A percentile compares a stretch with the other conserved stretches of the same genome.
These are phyloP conservation scores for Chironomus striatipennis DNA, from an alignment of 1,140 invertebrate species.

Conservation along the genomic window DNA sequence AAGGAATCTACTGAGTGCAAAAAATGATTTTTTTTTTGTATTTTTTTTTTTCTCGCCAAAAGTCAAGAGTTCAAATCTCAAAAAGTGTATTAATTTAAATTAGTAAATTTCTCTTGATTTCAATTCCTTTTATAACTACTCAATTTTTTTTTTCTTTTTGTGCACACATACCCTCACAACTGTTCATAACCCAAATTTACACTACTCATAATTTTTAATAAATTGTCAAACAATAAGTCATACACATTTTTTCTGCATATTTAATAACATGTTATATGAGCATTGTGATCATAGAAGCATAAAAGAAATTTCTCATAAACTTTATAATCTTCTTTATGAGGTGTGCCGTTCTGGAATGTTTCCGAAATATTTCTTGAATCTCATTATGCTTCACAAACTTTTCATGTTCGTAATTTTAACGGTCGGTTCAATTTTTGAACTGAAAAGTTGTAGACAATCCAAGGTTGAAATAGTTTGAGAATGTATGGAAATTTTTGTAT, in stretches of 20 bases:
- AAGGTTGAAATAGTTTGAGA: not conserved
- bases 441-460: not conserved
- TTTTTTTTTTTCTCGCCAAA: too few relatives aligned
- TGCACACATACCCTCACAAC: too few relatives aligned
- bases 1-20: too few relatives aligned
- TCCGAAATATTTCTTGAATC: not conserved
- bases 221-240: too few relatives aligned
- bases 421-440: not conserved
- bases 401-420: not conserved
- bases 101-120: too few relatives aligned
- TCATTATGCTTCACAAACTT: not conserved
- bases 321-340: too few relatives aligned
- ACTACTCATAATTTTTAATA: not conserved
- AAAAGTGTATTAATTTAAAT: too few relatives aligned
- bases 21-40: too few relatives aligned
- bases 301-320: not conserved
- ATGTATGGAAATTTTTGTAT: not conserved
- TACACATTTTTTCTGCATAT: not conserved
- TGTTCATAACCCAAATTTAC: not conserved
- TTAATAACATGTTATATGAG: not conserved
- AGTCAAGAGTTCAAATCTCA: too few relatives aligned
- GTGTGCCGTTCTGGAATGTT: too few relatives aligned
- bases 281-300: slow-evolving; percentile 13
- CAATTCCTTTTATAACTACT: too few relatives aligned
- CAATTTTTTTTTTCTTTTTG: too few relatives aligned